A percentile compares a stretch with the other conserved stretches of the same genome.
Evolutionary conservation across 2,113 vertebrate species (phyloP).

Genomic region (Myotis yumanensis): DNA sequence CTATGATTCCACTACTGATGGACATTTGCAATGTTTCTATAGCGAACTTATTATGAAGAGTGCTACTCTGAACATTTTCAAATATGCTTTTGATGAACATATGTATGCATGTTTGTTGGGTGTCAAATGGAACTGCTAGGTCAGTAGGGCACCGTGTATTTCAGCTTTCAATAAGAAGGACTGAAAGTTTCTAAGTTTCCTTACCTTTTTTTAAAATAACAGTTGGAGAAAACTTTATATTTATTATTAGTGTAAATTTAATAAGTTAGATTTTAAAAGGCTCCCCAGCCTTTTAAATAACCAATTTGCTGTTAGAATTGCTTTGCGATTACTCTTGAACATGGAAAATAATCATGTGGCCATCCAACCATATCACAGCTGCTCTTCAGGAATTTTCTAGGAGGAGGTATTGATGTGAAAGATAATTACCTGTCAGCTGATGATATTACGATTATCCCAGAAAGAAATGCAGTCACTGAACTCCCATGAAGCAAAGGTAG

Average conservation of each 20-base stretch:
- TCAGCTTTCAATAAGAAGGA: neutral
- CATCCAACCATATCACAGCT: neutral
- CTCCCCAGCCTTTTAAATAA: slow-evolving; percentile 46
- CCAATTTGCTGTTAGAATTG: slow-evolving; percentile 62
- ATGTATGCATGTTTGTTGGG: neutral
- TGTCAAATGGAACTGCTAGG: neutral
- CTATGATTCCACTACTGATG: neutral
- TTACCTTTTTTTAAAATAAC: neutral
- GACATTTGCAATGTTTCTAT: neutral
- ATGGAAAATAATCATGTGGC: slow-evolving; percentile 13
- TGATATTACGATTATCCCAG: neutral
- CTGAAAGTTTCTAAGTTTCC: neutral
- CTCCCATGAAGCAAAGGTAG: neutral
- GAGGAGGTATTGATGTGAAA: slow-evolving; percentile 37
- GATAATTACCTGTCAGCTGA: neutral
- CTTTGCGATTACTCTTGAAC: slow-evolving; percentile 55
- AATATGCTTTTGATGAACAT: neutral
- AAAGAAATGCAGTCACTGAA: slow-evolving; percentile 31
- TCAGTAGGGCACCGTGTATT: neutral
- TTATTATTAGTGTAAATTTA: slow-evolving; percentile 14
- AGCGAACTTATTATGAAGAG: neutral
- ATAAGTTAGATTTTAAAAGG: slow-evolving; percentile 33
- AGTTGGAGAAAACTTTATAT: neutral
- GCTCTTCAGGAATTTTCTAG: neutral
- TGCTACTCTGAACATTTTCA: neutral